Conservation (phyloP, 2,888 invertebrate genomes). For the Diplazon laetatorius region DNA sequence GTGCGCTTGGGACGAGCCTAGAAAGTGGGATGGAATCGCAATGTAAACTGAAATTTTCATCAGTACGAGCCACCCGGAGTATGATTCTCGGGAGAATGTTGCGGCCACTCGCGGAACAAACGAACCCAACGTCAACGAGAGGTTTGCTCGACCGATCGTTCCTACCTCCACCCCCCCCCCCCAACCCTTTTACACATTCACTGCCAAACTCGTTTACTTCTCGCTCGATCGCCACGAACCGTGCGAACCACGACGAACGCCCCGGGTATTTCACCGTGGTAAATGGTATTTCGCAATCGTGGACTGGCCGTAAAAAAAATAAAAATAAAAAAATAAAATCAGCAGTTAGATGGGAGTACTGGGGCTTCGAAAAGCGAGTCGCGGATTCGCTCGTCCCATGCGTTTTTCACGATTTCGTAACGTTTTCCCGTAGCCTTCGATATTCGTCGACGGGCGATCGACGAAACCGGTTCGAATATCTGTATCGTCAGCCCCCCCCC, state of each 20-base stretch:
- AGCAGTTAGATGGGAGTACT: not conserved
- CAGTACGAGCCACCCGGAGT: slow-evolving; percentile 23
- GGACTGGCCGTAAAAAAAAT: no score
- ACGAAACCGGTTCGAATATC: not conserved
- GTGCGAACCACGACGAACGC: slow-evolving; percentile 41
- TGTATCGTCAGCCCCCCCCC: no score
- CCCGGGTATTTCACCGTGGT: slow-evolving; percentile 17
- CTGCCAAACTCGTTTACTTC: slow-evolving; percentile 61
- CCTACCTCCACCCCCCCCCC: no score
- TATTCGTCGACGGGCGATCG: not conserved
- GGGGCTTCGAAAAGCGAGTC: not conserved
- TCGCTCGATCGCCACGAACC: slow-evolving; percentile 48
- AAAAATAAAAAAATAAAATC: not conserved
- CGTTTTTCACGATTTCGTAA: no score
- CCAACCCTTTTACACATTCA: no score
- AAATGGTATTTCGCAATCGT: slow-evolving; percentile 12
- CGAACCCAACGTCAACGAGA: slow-evolving; percentile 4
- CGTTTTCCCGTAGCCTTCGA: not conserved
- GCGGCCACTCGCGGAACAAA: slow-evolving; percentile 16
- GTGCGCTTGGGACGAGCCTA: no score
- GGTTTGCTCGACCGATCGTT: slow-evolving; percentile 37
- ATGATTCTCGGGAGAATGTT: slow-evolving; percentile 31
- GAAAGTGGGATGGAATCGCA: slow-evolving; percentile 25
- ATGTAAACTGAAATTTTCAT: slow-evolving; percentile 41
- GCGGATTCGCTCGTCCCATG: no score